These are phyloP conservation scores for Triplophysa tibetana DNA, from an alignment of 2,113 vertebrate species.

Conservation along the genomic window DNA sequence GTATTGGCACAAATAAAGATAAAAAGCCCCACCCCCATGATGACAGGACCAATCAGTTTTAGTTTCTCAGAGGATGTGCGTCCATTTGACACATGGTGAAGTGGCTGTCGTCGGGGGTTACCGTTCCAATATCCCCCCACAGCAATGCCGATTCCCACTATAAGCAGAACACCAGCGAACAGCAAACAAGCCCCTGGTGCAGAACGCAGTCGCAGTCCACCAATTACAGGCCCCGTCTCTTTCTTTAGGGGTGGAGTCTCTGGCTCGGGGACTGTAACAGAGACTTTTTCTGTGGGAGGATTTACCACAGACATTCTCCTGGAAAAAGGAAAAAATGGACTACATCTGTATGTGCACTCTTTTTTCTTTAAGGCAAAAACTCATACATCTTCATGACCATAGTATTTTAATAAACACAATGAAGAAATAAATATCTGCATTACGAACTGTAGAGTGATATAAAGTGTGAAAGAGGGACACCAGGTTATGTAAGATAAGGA, in stretches of 20 bases:
- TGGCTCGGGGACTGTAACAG: constrained; percentile 42
- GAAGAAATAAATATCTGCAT: background rate
- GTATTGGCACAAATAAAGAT: constrained; percentile 98
- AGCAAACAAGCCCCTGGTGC: constrained; percentile 86
- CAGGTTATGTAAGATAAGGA: background rate
- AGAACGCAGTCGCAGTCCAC: constrained; percentile 83
- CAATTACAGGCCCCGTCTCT: constrained; percentile 63
- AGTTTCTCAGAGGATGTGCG: constrained; percentile 77
- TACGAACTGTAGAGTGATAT: background rate
- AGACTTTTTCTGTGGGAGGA: constrained; percentile 61
- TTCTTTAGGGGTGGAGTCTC: constrained; percentile 56
- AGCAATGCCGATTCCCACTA: constrained; percentile 88
- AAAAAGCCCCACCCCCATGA: constrained; percentile 97
- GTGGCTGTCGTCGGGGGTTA: constrained; percentile 44
- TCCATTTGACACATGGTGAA: constrained; percentile 32
- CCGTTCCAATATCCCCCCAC: constrained; percentile 89
- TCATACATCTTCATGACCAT: background rate
- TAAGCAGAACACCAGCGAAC: constrained; percentile 84
- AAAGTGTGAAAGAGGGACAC: background rate
- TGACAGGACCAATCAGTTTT: constrained; percentile 88
- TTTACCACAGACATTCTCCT: constrained; percentile 59
- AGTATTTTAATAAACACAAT: background rate
- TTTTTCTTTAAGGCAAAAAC: background rate
- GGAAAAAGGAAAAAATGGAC: constrained; percentile 13
- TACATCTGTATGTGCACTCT: background rate